Conservation (phyloP, 2,113 vertebrate genomes). For the Melierax canorus region DNA sequence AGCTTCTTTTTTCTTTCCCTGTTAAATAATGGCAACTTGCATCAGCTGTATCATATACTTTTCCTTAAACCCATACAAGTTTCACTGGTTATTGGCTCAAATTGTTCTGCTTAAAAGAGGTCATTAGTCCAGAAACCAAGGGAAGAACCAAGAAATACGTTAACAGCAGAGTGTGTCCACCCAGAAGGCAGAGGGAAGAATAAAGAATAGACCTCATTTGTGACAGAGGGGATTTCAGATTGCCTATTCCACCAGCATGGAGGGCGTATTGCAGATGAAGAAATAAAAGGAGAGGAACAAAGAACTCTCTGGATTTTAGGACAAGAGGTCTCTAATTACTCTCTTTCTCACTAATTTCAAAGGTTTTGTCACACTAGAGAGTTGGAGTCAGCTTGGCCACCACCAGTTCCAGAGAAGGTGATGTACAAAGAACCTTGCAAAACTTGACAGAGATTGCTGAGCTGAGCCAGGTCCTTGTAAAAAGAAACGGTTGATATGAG, state of each 20-base stretch:
- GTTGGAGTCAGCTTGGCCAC: neutral
- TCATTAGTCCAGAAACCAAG: neutral
- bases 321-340: neutral
- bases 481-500: neutral
- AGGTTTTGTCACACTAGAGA: neutral
- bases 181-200: neutral
- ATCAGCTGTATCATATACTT: neutral
- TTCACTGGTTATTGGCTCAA: neutral
- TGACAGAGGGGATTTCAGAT: neutral
- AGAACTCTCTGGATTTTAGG: neutral
- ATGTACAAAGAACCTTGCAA: accelerated
- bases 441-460: neutral
- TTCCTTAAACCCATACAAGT: neutral
- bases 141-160: neutral
- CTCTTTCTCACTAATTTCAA: neutral
- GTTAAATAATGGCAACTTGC: neutral
- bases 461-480: neutral
- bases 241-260: neutral
- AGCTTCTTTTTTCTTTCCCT: neutral
- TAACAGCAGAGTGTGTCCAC: neutral
- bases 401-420: neutral
- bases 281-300: neutral
- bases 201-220: neutral
- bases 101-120: neutral
- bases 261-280: neutral